Conservation (phyloP, 2,797 vertebrate genomes). For the Ciconia nigra region DNA sequence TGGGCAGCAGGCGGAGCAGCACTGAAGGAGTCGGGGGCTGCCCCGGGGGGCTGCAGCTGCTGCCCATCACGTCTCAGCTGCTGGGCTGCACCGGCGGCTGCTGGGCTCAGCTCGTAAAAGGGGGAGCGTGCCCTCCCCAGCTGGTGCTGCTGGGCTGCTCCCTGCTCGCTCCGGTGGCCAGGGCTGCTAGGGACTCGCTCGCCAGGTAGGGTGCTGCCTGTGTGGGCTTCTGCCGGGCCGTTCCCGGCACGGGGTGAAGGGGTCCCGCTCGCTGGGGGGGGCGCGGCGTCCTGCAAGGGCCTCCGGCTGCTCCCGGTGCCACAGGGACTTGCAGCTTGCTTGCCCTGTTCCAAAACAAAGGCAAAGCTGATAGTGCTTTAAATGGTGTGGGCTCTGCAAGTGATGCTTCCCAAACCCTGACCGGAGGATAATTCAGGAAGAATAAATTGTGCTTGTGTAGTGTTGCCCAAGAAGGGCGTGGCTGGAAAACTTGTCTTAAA, state of each 20-base stretch:
- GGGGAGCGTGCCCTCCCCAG: no score
- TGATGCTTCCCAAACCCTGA: neutral
- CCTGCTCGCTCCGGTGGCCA: accelerated
- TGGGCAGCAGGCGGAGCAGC: no score
- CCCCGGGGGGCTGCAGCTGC: neutral
- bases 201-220: neutral
- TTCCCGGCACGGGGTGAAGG: neutral
- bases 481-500: constrained; percentile 7
- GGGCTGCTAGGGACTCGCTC: accelerated
- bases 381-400: accelerated
- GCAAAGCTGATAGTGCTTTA: neutral
- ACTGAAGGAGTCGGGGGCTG: neutral
- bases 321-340: accelerated
- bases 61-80: neutral
- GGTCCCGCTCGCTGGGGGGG: accelerated
- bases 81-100: neutral
- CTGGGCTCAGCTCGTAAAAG: neutral
- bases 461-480: neutral
- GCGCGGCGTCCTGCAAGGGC: neutral
- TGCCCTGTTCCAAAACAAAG: neutral
- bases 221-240: accelerated
- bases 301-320: accelerated
- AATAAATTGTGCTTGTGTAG: neutral
- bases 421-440: neutral
- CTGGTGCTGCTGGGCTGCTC: neutral